A percentile compares a stretch with the other conserved stretches of the same genome.
These are phyloP conservation scores for Seira musarum DNA, from an alignment of 2,888 invertebrate genomes.

Conservation along the genomic window DNA sequence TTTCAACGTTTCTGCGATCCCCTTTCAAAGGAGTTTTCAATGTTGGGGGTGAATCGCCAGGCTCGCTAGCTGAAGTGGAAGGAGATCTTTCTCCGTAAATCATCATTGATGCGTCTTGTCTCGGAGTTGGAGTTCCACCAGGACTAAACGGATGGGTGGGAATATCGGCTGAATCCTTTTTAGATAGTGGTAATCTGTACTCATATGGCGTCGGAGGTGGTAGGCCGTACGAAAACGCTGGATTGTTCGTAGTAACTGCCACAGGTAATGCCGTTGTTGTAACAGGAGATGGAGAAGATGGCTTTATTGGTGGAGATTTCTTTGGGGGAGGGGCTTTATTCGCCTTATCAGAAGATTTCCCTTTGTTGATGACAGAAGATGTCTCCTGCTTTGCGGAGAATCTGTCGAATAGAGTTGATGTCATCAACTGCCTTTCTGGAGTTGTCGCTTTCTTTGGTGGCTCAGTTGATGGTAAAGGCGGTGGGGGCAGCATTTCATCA, in stretches of 20 bases:
- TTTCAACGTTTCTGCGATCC: slow-evolving; percentile 37
- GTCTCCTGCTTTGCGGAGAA: slow-evolving; percentile 25
- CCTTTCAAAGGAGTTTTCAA: slow-evolving; percentile 38
- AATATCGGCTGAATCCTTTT: slow-evolving; percentile 31
- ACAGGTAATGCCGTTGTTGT: not conserved
- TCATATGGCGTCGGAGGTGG: slow-evolving; percentile 25
- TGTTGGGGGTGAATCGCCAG: slow-evolving; percentile 23
- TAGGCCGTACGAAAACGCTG: slow-evolving; percentile 26
- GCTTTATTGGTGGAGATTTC: not conserved
- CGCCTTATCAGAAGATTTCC: not conserved
- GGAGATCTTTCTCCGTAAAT: slow-evolving; percentile 33
- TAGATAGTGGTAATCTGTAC: slow-evolving; percentile 19
- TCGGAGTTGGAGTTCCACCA: slow-evolving; percentile 11
- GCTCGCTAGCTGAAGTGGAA: slow-evolving; percentile 32
- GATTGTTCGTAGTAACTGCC: not conserved
- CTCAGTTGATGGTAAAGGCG: slow-evolving; percentile 32
- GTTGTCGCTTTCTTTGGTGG: slow-evolving; percentile 12
- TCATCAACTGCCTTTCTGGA: slow-evolving; percentile 38
- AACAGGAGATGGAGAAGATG: not conserved
- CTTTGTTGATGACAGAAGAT: slow-evolving; percentile 13
- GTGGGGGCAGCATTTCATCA: slow-evolving; percentile 51
- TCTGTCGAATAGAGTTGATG: slow-evolving; percentile 52
- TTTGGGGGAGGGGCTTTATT: not conserved
- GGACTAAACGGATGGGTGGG: slow-evolving; percentile 51
- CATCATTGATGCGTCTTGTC: slow-evolving; percentile 1